Conservation (phyloP, 2,797 vertebrate species). For the Sebastes itinus region DNA sequence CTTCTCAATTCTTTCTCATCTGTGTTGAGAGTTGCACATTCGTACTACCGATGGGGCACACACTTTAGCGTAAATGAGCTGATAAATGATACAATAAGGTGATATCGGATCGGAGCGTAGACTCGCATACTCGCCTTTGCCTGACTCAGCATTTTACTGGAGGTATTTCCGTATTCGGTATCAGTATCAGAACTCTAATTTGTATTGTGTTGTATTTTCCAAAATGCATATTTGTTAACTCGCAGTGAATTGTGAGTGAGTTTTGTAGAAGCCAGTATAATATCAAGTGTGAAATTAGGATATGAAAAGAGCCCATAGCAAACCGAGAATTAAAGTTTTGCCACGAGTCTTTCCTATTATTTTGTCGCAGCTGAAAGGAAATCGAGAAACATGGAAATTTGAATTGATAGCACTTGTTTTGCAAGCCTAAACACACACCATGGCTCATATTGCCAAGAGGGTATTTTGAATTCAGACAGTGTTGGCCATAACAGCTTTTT, state of each 20-base stretch:
- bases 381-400: slow-evolving; percentile 17
- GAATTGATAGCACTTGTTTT: slow-evolving; percentile 47
- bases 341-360: background rate
- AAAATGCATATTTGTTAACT: background rate
- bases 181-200: background rate
- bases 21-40: background rate
- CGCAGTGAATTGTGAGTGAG: background rate
- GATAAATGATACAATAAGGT: too few species aligned
- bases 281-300: background rate
- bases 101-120: background rate
- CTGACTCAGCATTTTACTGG: background rate
- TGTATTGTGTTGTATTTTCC: background rate
- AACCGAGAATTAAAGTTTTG: background rate
- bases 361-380: slow-evolving; percentile 21
- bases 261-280: background rate
- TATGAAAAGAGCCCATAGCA: background rate
- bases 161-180: background rate
- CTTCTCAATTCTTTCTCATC: background rate
- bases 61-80: background rate
- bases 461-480: slow-evolving; percentile 55
- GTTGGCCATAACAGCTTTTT: slow-evolving; percentile 47
- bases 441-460: slow-evolving; percentile 11
- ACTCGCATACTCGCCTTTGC: background rate
- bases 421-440: slow-evolving; percentile 7
- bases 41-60: background rate